Base-by-base conservation (phyloP, 2,888 invertebrate species). In the Siphonodentalium dalli region DNA sequence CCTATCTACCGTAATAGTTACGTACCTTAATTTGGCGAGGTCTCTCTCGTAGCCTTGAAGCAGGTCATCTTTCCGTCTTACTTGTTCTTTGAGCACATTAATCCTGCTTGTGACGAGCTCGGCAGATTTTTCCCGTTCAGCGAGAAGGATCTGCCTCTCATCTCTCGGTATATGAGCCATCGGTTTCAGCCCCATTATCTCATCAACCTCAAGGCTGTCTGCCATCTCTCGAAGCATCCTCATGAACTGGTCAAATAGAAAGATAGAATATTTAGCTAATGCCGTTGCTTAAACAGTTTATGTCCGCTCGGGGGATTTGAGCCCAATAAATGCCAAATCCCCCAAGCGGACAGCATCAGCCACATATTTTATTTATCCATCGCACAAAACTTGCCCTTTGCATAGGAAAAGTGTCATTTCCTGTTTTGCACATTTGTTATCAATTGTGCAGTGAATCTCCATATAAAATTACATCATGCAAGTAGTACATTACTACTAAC, bases 21-120 rank as follows among this genome's bases (percentile, higher is more conserved):
- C 59, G 51, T 54, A 79, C 75, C 78, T 72, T 40, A 82, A 67
- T 59, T 75, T 79, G 13, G 75, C 74, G n/a, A 82, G 61, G 61
- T 81, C 81, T 42, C 65, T 61, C 54, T 82, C 82, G 58, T 81
- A 82, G 23, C 77, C 78, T 41, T 74, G 71, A n/a, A 82, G 59
- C 9, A 82, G 63, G 28, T 78, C 77, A 48, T 80, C 79, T 50
- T 82, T 82, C 35, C 80, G 62, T 6, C 56, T 47, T 20, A 79
- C 69, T 40, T 75, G 59, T 29, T 80, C 79, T 41, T 67, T 65
- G 49, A 78, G 52, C 6, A 71, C 66, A 56, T 66, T 71, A 26
- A 80, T 69, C 26, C 72, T 65, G 28, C 66, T 68, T 2, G 71
- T 65, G 33, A 81, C 55, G 28, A 70, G 50, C 47, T 78, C 74